Base-by-base conservation (phyloP, 2,113 vertebrate species). In the Gambusia affinis region DNA sequence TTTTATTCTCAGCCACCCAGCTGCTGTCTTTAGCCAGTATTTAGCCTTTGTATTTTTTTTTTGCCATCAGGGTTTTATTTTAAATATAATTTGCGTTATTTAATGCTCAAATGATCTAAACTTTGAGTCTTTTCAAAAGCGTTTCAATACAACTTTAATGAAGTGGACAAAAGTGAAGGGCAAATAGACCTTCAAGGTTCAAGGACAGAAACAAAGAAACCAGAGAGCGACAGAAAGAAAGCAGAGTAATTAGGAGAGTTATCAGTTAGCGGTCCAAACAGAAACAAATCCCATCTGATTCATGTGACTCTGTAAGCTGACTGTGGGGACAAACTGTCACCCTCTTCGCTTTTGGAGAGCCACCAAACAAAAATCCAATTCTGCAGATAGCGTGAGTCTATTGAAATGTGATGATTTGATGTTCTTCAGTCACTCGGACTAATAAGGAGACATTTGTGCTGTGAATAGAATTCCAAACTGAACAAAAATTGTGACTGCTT, bases 321-420 rank as follows among this genome's bases (percentile, higher is more conserved):
- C 31, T 2, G 0, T 64, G 0, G 78, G 51, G 60, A 76, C 79
- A 77, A 24, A 74, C 60, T 64, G 14, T 47, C 44, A 47, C 14
- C 44, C 44, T 47, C 44, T 47, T 7, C 44, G 4, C 17, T 17
- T 47, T 47, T 22, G 44, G 44, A 47, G 44, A 47, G 14, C 54
- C 60, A 69, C 63, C 12, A 75, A 80, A 84, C 64, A 70, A 79
- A 81, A 85, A 79, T 64, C 66, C 60, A 68, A 75, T 81, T 82
- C 15, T 15, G 73, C 39, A 17, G 30, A 87, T 60, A 83, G 67
- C 33, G 37, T 33, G 76, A 76, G 69, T 80, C 51, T 15, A 54
- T 61, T 80, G 39, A 84, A 72, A 42, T 35, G 67, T 33, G 42
- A 63, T 65, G 42, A 79, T 76, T 76, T 77, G 47, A 74, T 80